Conservation (phyloP, 2,888 invertebrate species). For the Hypomecis punctinalis region DNA sequence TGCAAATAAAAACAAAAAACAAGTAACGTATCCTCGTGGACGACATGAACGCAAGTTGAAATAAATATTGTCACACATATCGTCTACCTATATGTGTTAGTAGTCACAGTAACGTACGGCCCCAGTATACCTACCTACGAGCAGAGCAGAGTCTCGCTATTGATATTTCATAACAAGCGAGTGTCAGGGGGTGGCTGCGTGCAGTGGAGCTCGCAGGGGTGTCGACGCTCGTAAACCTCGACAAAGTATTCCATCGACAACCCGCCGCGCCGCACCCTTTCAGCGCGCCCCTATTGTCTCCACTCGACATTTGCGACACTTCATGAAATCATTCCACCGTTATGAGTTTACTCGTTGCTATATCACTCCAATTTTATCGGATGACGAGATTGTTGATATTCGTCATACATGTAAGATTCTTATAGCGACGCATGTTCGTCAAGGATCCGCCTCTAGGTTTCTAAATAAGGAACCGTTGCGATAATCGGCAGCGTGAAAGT, state of each 20-base stretch:
- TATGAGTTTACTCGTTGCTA: conserved; percentile 61
- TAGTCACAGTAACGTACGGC: conserved; percentile 11
- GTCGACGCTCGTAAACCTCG: conserved; percentile 74
- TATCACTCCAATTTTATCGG: conserved; percentile 54
- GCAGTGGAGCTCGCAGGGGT: conserved; percentile 62
- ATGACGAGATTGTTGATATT: conserved; percentile 36
- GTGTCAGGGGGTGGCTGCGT: conserved; percentile 59
- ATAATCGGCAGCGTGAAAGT: conserved; percentile 79
- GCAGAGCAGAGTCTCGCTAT: conserved; percentile 54
- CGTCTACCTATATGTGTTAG: conserved; percentile 6
- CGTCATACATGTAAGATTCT: conserved; percentile 14
- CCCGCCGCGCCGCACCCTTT: conserved; percentile 60
- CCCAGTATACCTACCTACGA: conserved; percentile 26
- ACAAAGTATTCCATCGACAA: conserved; percentile 79
- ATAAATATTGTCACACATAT: conserved; percentile 14
- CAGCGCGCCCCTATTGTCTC: conserved; percentile 74
- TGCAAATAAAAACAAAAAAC: conserved; percentile 5
- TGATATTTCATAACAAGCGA: conserved; percentile 76
- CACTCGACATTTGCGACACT: conserved; percentile 72
- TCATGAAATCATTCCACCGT: conserved; percentile 74
- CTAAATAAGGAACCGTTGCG: conserved; percentile 74
- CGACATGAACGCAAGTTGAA: conserved; percentile 5
- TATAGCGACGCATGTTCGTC: conserved; percentile 38
- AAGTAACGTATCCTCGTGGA: neutral
- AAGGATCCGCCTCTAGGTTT: conserved; percentile 52